Evolutionary conservation across 2,113 vertebrate species (phyloP).

Genomic region (Atrichornis clamosus): DNA sequence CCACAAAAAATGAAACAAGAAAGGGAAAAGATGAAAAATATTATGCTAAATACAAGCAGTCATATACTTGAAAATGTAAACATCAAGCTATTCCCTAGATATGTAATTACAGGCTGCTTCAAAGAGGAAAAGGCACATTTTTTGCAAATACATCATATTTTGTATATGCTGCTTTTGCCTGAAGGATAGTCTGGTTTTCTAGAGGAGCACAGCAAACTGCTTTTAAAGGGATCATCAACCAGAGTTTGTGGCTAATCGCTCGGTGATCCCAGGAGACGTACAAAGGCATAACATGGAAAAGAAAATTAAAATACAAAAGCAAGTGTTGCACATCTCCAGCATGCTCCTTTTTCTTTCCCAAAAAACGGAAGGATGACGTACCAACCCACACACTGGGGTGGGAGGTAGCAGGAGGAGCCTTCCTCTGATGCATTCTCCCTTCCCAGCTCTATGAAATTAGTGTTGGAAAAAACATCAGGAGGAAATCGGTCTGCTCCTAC

Average conservation of each 20-base stretch:
- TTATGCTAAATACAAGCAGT: slow-evolving; percentile 20
- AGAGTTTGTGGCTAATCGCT: not conserved
- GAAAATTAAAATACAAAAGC: not conserved
- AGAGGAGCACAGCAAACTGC: not conserved
- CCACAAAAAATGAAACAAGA: not conserved
- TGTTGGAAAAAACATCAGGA: not conserved
- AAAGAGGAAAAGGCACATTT: slow-evolving; percentile 37
- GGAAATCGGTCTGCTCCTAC: not conserved
- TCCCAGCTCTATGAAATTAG: not conserved
- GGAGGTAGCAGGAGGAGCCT: not conserved
- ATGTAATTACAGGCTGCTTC: slow-evolving; percentile 56
- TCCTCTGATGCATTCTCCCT: not conserved
- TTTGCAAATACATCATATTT: slow-evolving; percentile 14
- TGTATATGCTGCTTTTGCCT: slow-evolving; percentile 22
- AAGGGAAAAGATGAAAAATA: slow-evolving; percentile 49
- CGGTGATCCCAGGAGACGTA: not conserved
- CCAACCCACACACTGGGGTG: not conserved
- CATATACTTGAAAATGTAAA: slow-evolving; percentile 44
- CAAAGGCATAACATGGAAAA: not conserved
- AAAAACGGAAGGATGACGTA: not conserved
- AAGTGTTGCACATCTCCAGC: not conserved
- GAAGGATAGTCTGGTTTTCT: not conserved
- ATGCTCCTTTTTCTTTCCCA: not conserved
- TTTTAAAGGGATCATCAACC: slow-evolving; percentile 21
- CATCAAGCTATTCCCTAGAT: slow-evolving; percentile 53